These are phyloP conservation scores for Laticauda laticaudata DNA, from an alignment of 2,113 vertebrate species.

Conservation along the genomic window DNA sequence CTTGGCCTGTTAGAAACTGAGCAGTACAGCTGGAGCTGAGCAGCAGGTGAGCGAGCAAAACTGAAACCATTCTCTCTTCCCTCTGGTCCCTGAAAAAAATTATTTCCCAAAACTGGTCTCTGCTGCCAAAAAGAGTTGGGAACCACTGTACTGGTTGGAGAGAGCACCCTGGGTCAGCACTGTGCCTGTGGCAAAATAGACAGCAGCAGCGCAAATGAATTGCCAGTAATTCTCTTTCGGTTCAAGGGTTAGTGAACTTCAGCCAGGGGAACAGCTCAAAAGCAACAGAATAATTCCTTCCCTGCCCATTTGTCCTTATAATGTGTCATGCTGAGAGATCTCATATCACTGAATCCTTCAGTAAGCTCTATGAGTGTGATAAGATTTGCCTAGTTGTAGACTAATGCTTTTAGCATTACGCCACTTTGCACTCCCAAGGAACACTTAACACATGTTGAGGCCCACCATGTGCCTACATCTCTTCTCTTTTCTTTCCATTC, in stretches of 20 bases:
- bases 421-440: not conserved
- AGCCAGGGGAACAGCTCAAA: not conserved
- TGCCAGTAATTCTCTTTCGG: not conserved
- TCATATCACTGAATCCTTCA: not conserved
- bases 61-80: not conserved
- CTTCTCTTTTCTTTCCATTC: not conserved
- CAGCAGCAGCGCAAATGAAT: not conserved
- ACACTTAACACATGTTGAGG: not conserved
- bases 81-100: not conserved
- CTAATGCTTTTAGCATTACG: not conserved
- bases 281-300: not conserved
- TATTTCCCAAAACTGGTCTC: not conserved
- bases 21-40: not conserved
- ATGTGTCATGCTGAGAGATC: not conserved
- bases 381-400: not conserved
- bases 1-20: not conserved
- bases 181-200: not conserved
- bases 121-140: not conserved
- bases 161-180: not conserved
- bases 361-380: not conserved
- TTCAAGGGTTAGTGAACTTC: not conserved
- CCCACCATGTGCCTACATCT: constrained; percentile 2
- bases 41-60: not conserved
- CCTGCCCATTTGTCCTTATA: not conserved
- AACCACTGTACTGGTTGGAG: not conserved